Base-by-base conservation (phyloP, 1,140 invertebrate species). In the Lysiphlebus fabarum region DNA sequence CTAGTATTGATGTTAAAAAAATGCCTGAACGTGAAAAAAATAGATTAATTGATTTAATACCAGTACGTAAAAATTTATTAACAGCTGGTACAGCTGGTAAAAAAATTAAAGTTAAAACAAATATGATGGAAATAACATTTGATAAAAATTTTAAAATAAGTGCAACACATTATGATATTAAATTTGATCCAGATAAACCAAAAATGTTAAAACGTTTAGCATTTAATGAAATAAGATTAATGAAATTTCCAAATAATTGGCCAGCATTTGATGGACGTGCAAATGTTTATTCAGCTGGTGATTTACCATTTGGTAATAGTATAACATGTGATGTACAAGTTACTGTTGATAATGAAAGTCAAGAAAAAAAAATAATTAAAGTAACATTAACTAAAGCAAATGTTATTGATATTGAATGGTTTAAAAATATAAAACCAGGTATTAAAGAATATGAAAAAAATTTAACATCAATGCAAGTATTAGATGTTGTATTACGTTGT, bases 401-500 rank as follows among this genome's bases (percentile, higher is more conserved):
- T 12, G 66, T 74, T 7, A 76, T 88, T 11, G 79, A 80, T 63
- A 68, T 89, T 7, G 80, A 78, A 33, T 81, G 82, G 56, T 49
- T 86, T 62, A 69, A 79, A 47, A 69, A 72, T 76, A 64, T 88
- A 71, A 59, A 63, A 79, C 57, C 63, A 33, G 67, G 76, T 67
- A 56, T 81, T 61, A 49, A 59, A 72, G 62, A 66, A 72, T 61
- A 66, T 77, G 62, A 62, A 54, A 67, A 6, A 36, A 88, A 91
- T 5, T 85, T 86, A 68, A 85, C 87, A 41, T 82, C 83, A 1
- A 72, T 91, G 9, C 89, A 91, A 75, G 90, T 87, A 50, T 70
- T 96, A 2, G 93, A 96, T 73, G 85, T 96, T 1, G 87, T 95
- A 44, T 81, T 96, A 62, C 81, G 87, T 54, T 85, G 87, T 64